Base-by-base conservation (phyloP, 2,888 invertebrate species). In the Caenorhabditis zanzibari region DNA sequence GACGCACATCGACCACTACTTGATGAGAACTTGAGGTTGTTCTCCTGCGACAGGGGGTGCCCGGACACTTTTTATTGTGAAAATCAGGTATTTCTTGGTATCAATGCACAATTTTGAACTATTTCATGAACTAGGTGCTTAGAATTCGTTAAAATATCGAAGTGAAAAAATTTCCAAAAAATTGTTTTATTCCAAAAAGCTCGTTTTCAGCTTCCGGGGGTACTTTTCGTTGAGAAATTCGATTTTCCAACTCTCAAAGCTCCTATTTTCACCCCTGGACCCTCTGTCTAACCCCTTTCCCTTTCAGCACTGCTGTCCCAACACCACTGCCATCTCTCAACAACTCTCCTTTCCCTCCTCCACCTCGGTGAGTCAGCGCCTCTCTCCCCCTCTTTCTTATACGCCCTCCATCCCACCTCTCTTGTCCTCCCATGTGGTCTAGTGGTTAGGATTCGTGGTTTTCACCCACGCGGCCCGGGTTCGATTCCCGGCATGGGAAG, bases 401-500 rank as follows among this genome's bases (percentile, higher is more conserved):
- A 38, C 26, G 44, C 77, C 12, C 63, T 41, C 52, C 6, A 22
- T 10, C 14, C 28, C 6, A 10, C 14, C 24, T 14, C 49, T 41
- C 10, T 19, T 35, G 63, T 44, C 38, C 52, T 80, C 79, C 79
- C 79, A 80, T 80, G 79, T 81, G 74, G 81, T 81, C 74, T 81
- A 73, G 74, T 81, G 81, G 81, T 80, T 80, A 80, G 79, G 79
- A 80, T 80, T 80, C 79, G 79, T 80, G 79, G 86, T 90, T 90
- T 90, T 90, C 90, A 90, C 90, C 90, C 90, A 88, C 89, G 88
- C 90, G 90, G 90, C 90, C 90, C 90, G 90, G 90, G 90, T 91
- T 91, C 90, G 90, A 90, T 91, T 90, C 90, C 90, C 90, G 90
- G 90, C 90, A 90, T 90, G 90, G 90, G 90, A 90, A 90, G 85